Conservation (phyloP, 2,113 vertebrate genomes). For the Axis porcinus region DNA sequence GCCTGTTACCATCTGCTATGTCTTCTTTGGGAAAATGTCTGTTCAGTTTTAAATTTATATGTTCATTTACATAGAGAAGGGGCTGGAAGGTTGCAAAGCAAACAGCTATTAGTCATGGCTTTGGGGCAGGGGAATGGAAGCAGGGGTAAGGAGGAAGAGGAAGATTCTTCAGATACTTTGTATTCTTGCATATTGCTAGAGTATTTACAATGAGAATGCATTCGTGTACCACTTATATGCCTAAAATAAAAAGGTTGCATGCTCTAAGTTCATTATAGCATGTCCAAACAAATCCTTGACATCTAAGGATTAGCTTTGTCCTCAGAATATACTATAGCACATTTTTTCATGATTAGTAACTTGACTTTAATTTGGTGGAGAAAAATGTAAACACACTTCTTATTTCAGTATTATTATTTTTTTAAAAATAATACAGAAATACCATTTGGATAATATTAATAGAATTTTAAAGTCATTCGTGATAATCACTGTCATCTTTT, state of each 20-base stretch:
- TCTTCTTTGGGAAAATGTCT: neutral
- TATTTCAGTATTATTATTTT: neutral
- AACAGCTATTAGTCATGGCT: neutral
- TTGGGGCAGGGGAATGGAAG: neutral
- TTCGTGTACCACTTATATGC: neutral
- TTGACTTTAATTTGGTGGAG: neutral
- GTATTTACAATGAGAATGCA: neutral
- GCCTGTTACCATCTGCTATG: neutral
- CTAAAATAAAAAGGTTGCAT: neutral
- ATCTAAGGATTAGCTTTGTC: neutral
- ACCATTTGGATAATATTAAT: neutral
- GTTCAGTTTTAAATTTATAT: neutral
- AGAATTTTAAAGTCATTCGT: neutral
- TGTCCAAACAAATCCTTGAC: neutral
- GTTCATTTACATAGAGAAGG: neutral
- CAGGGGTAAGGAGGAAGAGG: neutral
- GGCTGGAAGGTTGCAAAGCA: neutral
- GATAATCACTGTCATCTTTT: neutral
- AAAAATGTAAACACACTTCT: neutral
- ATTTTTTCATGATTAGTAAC: neutral
- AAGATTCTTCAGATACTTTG: neutral
- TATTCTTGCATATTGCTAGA: neutral
- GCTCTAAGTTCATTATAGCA: neutral
- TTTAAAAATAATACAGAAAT: neutral
- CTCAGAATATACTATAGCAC: neutral